Evolutionary conservation across 2,797 vertebrate genomes (phyloP).

Genomic region (Clarias platycephalus): DNA sequence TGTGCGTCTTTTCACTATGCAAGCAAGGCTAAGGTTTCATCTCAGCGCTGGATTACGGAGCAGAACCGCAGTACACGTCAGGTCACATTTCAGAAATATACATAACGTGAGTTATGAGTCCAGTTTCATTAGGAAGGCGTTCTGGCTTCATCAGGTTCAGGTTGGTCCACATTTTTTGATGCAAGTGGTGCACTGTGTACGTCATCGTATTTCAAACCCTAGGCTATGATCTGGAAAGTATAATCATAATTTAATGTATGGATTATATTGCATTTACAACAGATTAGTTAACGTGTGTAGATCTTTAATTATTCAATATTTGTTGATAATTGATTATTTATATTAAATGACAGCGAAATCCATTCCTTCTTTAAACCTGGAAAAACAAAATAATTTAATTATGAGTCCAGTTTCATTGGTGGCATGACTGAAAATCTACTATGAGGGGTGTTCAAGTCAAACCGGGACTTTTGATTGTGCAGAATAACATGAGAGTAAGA

Average conservation of each 20-base stretch:
- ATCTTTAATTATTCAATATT: background rate
- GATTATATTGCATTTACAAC: background rate
- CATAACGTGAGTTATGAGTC: no score
- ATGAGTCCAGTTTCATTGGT: background rate
- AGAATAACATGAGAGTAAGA: no score
- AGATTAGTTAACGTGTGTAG: background rate
- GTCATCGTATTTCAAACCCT: background rate
- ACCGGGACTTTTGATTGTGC: no score
- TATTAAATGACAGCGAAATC: background rate
- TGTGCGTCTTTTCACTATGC: conserved; percentile 11
- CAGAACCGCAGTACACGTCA: conserved; percentile 33
- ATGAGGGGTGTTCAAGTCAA: no score
- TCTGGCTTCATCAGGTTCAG: background rate
- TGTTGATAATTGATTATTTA: background rate
- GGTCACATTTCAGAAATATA: conserved; percentile 67
- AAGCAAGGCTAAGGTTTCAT: conserved; percentile 9
- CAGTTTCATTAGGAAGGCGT: conserved; percentile 66
- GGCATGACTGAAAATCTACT: background rate
- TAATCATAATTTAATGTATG: background rate
- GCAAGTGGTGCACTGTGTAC: background rate
- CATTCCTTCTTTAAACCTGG: background rate
- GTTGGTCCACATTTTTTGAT: background rate
- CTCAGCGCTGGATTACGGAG: background rate
- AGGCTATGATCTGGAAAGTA: background rate
- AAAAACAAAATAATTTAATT: background rate